These are phyloP conservation scores for Papilio demoleus DNA, from an alignment of 2,888 invertebrate genomes.

Conservation along the genomic window DNA sequence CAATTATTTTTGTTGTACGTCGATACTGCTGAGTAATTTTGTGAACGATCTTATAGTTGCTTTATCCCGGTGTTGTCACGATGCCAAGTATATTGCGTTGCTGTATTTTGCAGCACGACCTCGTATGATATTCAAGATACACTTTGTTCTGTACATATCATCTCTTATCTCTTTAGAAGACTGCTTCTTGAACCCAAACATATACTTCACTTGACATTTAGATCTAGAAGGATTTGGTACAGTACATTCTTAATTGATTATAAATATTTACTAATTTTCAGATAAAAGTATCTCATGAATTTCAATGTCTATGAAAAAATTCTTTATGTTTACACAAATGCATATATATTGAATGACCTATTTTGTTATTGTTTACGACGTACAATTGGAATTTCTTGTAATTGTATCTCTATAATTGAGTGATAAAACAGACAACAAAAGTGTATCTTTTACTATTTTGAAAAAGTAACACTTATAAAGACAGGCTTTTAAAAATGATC, in stretches of 20 bases:
- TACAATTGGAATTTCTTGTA: neutral
- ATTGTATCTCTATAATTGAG: too few species aligned
- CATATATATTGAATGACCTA: constrained; percentile 15
- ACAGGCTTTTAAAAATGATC: too few species aligned
- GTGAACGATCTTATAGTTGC: constrained; percentile 40
- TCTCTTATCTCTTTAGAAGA: neutral
- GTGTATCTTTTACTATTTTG: too few species aligned
- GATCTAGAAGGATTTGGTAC: neutral
- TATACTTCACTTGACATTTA: constrained; percentile 20
- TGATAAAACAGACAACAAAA: neutral
- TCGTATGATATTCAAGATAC: constrained; percentile 26
- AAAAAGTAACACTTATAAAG: too few species aligned
- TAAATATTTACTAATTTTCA: neutral
- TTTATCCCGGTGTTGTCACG: constrained; percentile 51
- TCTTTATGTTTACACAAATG: constrained; percentile 12
- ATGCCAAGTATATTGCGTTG: constrained; percentile 50
- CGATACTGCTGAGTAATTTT: constrained; percentile 54
- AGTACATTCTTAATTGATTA: neutral
- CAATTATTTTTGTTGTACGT: constrained; percentile 44
- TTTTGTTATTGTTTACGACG: constrained; percentile 8
- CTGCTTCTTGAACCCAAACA: constrained; percentile 20
- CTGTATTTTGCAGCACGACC: constrained; percentile 36
- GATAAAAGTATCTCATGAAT: neutral
- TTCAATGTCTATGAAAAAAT: neutral
- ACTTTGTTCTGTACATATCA: constrained; percentile 7